Conservation (phyloP, 2,888 invertebrate genomes). For the Hetaerina titia region DNA sequence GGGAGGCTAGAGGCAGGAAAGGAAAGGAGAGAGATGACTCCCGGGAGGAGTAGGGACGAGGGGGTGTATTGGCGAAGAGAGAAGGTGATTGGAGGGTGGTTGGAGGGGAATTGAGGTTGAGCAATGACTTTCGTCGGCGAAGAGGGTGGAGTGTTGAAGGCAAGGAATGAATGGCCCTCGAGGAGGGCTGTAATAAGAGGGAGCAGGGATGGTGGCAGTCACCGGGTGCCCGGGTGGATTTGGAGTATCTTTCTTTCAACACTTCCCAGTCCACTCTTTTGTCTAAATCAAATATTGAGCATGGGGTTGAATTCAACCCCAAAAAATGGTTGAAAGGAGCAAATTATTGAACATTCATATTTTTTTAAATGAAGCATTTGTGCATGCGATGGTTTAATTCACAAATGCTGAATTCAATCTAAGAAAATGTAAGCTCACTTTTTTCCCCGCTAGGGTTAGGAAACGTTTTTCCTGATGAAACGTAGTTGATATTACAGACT, state of each 20-base stretch:
- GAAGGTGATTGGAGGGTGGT: background rate
- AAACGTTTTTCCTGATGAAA: too few species aligned
- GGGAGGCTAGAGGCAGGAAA: background rate
- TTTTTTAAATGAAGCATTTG: too few species aligned
- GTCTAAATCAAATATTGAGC: background rate
- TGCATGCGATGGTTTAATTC: too few species aligned
- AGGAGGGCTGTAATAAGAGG: background rate
- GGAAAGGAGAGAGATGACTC: background rate
- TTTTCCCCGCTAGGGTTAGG: too few species aligned
- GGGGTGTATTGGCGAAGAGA: conserved; percentile 18
- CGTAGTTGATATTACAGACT: too few species aligned
- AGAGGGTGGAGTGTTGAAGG: background rate
- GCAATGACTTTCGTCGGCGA: background rate
- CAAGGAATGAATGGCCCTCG: background rate
- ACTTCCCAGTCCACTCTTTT: background rate
- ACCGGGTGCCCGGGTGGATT: background rate
- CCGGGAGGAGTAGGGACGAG: background rate
- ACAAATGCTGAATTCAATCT: too few species aligned
- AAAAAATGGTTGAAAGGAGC: background rate
- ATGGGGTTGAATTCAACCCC: background rate
- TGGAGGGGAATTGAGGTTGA: background rate
- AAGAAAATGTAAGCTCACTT: too few species aligned
- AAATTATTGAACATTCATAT: background rate
- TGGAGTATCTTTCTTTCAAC: background rate
- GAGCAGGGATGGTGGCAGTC: background rate